Conservation (phyloP, 2,888 invertebrate genomes). For the Sinohyriopsis cumingii region DNA sequence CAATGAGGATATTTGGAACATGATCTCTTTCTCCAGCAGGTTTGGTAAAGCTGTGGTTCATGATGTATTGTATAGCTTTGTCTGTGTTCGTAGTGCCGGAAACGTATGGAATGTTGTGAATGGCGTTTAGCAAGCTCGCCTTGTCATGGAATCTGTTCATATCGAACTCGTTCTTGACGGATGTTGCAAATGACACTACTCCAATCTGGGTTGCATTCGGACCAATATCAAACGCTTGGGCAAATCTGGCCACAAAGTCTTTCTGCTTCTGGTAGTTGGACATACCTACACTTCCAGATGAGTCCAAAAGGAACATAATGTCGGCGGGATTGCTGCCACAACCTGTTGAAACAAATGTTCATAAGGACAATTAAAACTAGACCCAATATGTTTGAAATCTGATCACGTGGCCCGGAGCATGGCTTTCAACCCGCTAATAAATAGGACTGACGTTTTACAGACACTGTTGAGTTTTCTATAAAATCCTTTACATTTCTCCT, state of each 20-base stretch:
- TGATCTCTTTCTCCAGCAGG: constrained; percentile 40
- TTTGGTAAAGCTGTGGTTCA: constrained; percentile 33
- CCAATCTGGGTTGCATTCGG: constrained; percentile 46
- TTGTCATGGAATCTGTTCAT: constrained; percentile 37
- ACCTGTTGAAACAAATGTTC: constrained; percentile 11
- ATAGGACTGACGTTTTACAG: no score
- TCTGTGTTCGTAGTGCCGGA: constrained; percentile 50
- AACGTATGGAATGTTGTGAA: constrained; percentile 40
- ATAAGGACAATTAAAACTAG: no score
- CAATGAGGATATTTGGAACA: constrained; percentile 42
- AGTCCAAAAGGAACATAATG: constrained; percentile 46
- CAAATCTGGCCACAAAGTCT: constrained; percentile 43
- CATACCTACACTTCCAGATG: constrained; percentile 40
- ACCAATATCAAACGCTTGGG: constrained; percentile 40
- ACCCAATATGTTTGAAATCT: no score
- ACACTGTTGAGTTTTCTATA: no score
- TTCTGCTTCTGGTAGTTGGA: constrained; percentile 43
- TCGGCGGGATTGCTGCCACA: constrained; percentile 44
- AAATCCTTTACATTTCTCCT: no score
- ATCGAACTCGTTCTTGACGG: constrained; percentile 37
- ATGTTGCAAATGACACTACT: constrained; percentile 38
- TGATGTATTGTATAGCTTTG: constrained; percentile 39
- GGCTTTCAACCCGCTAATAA: no score
- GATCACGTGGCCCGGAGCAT: no score
- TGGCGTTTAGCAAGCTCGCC: constrained; percentile 28